Conservation (phyloP, 1,140 invertebrate genomes). For the Trichogramma pretiosum region DNA sequence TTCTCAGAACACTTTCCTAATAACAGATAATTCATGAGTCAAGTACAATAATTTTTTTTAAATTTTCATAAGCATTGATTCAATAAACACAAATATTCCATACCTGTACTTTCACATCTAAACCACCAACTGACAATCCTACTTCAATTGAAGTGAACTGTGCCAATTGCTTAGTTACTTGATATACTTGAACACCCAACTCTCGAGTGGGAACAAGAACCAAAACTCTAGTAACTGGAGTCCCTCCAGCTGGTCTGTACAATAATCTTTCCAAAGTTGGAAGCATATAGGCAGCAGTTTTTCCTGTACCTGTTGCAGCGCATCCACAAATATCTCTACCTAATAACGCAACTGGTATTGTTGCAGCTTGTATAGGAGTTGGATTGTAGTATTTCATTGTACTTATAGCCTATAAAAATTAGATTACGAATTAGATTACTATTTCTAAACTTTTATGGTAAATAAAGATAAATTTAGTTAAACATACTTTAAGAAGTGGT, state of each 20-base stretch:
- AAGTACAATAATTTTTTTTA: too few relatives aligned
- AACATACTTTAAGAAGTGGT: constrained; percentile 73
- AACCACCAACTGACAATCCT: constrained; percentile 79
- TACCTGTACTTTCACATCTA: constrained; percentile 86
- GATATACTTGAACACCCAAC: constrained; percentile 89
- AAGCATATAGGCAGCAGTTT: constrained; percentile 97
- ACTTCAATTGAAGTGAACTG: constrained; percentile 80
- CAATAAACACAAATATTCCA: too few relatives aligned
- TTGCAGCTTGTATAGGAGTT: constrained; percentile 54
- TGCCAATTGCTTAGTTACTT: constrained; percentile 83
- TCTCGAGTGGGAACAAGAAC: constrained; percentile 95
- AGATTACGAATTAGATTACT: too few relatives aligned
- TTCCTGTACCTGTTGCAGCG: constrained; percentile 95
- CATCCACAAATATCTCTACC: constrained; percentile 89
- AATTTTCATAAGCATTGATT: too few relatives aligned
- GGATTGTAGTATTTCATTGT: constrained; percentile 16
- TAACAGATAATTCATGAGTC: too few relatives aligned
- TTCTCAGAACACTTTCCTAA: constrained; percentile 78
- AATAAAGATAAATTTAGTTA: too few relatives aligned
- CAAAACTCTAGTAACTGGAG: constrained; percentile 73
- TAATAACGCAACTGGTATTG: constrained; percentile 86
- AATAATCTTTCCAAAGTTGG: constrained; percentile 90
- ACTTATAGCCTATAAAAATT: constrained; percentile 14
- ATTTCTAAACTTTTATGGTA: too few relatives aligned
- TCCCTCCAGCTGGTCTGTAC: constrained; percentile 58